Percentiles rank a stretch among this genome's conserved stretches.
Conservation (phyloP, 2,888 invertebrate genomes). For the Ornithoptera alexandrae region DNA sequence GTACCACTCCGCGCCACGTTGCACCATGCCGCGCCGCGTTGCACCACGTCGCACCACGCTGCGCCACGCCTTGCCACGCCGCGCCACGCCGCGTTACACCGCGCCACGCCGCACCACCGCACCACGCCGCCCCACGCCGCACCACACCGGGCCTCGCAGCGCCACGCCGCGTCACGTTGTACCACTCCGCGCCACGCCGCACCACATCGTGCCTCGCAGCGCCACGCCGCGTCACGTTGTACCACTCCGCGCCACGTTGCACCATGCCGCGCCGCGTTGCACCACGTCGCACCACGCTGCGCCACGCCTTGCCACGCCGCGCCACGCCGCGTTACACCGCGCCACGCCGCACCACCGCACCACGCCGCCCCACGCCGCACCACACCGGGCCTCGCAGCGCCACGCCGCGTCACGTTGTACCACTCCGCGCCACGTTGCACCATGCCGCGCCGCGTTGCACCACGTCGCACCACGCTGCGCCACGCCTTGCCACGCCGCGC, state of each 20-base stretch:
- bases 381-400: background rate
- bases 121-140: background rate
- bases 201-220: background rate
- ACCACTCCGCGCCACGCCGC: background rate
- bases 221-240: background rate
- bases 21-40: background rate
- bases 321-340: background rate
- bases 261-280: background rate
- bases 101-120: background rate
- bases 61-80: background rate
- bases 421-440: background rate
- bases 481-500: background rate
- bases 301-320: background rate
- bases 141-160: background rate
- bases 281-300: background rate
- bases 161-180: background rate
- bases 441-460: background rate
- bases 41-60: background rate
- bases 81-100: background rate
- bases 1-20: background rate
- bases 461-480: background rate
- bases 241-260: background rate
- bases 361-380: background rate
- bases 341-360: background rate
- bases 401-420: background rate